Evolutionary conservation across 2,888 invertebrate genomes (phyloP).

Genomic region (Drosophila anomalata): DNA sequence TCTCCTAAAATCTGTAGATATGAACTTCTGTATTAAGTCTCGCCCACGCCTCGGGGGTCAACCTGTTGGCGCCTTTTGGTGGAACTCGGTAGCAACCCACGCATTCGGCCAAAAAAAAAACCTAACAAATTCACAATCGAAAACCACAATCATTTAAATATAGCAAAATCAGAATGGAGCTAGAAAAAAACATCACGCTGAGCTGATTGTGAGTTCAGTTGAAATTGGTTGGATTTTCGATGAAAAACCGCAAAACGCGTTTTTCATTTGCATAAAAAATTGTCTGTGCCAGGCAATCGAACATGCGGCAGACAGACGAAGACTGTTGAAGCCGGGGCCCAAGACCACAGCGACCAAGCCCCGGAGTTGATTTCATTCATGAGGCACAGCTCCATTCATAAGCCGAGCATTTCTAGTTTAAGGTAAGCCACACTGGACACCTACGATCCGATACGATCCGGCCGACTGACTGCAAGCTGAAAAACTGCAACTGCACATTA

Average conservation of each 20-base stretch:
- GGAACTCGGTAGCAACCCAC: conserved; percentile 60
- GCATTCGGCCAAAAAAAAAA: conserved; percentile 26
- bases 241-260: conserved; percentile 64
- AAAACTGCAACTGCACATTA: conserved; percentile 68
- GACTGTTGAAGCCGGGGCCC: conserved; percentile 10
- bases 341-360: conserved; percentile 33
- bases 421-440: conserved; percentile 75
- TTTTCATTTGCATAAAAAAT: conserved; percentile 74
- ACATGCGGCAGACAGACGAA: conserved; percentile 41
- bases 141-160: conserved; percentile 64
- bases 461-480: conserved; percentile 27
- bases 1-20: conserved; percentile 5
- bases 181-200: conserved; percentile 10
- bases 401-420: conserved; percentile 75
- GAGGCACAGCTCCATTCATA: conserved; percentile 48
- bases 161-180: conserved; percentile 21
- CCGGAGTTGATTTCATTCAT: conserved; percentile 68
- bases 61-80: conserved; percentile 60
- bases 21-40: conserved; percentile 16
- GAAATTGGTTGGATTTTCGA: conserved; percentile 63
- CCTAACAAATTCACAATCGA: conserved; percentile 36
- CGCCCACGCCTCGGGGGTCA: conserved; percentile 51
- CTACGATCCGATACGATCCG: conserved; percentile 52
- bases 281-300: conserved; percentile 53
- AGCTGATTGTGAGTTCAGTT: conserved; percentile 39